Evolutionary conservation across 2,113 vertebrate genomes (phyloP), one percentile per base, ranked within the genome.

Genomic region (Myxocyprinus asiaticus): DNA sequence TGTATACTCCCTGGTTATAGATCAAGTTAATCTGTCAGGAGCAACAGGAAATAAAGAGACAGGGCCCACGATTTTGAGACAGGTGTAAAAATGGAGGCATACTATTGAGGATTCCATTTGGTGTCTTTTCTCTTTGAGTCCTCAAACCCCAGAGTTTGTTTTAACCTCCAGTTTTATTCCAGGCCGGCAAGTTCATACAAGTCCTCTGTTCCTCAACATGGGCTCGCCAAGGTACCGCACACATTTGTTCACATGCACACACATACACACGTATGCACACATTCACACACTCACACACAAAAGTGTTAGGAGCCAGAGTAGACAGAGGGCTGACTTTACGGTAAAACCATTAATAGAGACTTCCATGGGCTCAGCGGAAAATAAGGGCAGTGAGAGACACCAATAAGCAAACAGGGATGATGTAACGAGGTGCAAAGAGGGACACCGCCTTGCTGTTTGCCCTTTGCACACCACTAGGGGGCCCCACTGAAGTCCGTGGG

Each of bases 401-500:
- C 83, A 90, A 86, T 84, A 96, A 84, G 78, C 92, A 83, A 74
- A 93, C 86, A 77, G 93, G 83, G 82, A 93, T 86, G 0, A 86
- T 83, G 56, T 83, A 73, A 68, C 76, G 22, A 42, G 58, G 73
- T 66, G 81, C 81, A 67, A 66, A 84, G 90, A 0, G 89, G 82
- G 89, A 87, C 5, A 81, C 82, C 22, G 86, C 89, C 65, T 88
- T 78, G 6, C 86, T 91, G 45, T 93, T 92, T 0, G 94, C 94
- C 90, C 94, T 95, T 91, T 97, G 95, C 66, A 98, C 96, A 82
- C 96, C 96, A 0, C 94, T 97, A 22, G 97, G 97, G 42, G 95
- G 89, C 68, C 93, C 94, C 12, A 95, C 83, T 77, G 91, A 95
- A 93, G 79, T 95, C 92, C 95, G 94, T 73, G 94, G 93, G 86